Conservation (phyloP, 2,113 vertebrate species). For the Cercopithecus mona region DNA sequence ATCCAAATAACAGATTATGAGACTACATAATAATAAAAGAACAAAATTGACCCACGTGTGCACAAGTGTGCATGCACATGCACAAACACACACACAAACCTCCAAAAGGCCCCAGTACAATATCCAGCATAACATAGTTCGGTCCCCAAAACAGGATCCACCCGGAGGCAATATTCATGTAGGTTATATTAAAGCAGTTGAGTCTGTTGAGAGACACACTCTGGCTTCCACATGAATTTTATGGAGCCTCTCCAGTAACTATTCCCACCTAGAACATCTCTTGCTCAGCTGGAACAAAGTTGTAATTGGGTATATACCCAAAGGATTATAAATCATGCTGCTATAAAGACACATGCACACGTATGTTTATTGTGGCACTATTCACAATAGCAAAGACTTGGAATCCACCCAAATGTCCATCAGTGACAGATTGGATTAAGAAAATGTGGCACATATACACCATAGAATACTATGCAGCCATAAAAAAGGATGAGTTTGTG, state of each 20-base stretch:
- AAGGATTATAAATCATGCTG: too few relatives aligned
- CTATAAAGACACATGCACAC: too few relatives aligned
- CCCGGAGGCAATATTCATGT: neutral
- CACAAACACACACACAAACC: neutral
- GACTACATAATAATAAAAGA: neutral
- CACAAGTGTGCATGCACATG: neutral
- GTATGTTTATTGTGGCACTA: too few relatives aligned
- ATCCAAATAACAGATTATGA: neutral
- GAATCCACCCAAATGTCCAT: too few relatives aligned
- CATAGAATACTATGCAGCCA: too few relatives aligned
- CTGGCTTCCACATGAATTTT: neutral
- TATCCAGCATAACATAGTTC: neutral
- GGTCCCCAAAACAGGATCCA: neutral
- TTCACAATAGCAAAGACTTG: too few relatives aligned
- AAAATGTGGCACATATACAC: too few relatives aligned
- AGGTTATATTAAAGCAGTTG: neutral
- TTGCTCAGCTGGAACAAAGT: neutral
- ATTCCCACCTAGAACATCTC: neutral
- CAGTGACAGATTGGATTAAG: too few relatives aligned
- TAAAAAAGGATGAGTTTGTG: too few relatives aligned
- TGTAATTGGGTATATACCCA: too few relatives aligned
- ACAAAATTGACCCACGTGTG: neutral
- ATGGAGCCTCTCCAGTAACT: neutral
- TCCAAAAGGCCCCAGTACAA: neutral
- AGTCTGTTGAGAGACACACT: neutral